phyloP scores from a whole-genome alignment of 2,888 invertebrate species.

The Nymphalis c-album region DNA sequence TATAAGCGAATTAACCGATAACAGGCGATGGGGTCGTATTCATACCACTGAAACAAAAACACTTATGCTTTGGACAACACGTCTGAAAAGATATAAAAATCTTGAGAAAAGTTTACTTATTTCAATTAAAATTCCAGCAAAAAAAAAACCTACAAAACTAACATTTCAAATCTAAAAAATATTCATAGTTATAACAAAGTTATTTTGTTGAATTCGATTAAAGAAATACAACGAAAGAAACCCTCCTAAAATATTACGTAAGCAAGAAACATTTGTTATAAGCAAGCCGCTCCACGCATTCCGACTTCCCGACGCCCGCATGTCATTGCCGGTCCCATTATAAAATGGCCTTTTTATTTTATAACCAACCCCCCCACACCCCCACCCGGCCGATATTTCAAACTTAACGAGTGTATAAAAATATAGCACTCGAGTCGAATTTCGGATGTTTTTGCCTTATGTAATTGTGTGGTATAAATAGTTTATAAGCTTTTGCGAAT shows the following conservation, averaged over 20 bases:
- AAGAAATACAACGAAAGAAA: slow-evolving; percentile 7
- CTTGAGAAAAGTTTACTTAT: too few species aligned
- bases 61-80: too few species aligned
- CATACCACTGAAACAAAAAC: too few species aligned
- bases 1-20: too few species aligned
- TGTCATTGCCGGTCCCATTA: slow-evolving; percentile 78
- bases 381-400: slow-evolving; percentile 70
- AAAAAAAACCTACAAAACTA: background rate
- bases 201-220: background rate
- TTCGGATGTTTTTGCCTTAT: slow-evolving; percentile 51
- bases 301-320: slow-evolving; percentile 73
- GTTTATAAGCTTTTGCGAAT: slow-evolving; percentile 19
- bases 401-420: slow-evolving; percentile 79
- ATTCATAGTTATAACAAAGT: background rate
- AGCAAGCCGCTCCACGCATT: slow-evolving; percentile 41
- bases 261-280: slow-evolving; percentile 24
- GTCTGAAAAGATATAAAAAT: too few species aligned
- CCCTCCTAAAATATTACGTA: slow-evolving; percentile 15
- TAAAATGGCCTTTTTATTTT: slow-evolving; percentile 81
- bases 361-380: slow-evolving; percentile 53
- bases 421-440: slow-evolving; percentile 66
- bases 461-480: slow-evolving; percentile 26
- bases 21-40: too few species aligned
- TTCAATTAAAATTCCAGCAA: too few species aligned
- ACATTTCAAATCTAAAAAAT: slow-evolving; percentile 5